A percentile compares a stretch with the other conserved stretches of the same genome.
These are phyloP conservation scores for Platycercus adscitus DNA, from an alignment of 2,113 vertebrate species.

Conservation along the genomic window DNA sequence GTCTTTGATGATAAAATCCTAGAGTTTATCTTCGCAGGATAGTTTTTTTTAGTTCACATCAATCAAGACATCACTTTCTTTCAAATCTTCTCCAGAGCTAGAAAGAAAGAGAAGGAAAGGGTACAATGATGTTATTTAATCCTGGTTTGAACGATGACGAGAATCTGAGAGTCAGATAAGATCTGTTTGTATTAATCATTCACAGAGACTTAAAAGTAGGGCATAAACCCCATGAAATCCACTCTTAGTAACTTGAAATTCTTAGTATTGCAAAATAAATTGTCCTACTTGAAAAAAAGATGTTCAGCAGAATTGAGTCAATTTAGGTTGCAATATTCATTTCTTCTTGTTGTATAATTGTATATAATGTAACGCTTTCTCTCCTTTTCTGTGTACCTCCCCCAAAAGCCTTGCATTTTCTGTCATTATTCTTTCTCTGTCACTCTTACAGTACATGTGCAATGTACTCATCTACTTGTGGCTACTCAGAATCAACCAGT, in stretches of 20 bases:
- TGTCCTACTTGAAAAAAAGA: not conserved
- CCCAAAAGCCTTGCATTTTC: not conserved
- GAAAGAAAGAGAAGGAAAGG: not conserved
- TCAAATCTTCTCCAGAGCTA: not conserved
- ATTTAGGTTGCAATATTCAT: not conserved
- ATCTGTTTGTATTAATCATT: constrained; percentile 20
- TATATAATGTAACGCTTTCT: not conserved
- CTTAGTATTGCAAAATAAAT: not conserved
- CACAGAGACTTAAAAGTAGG: not conserved
- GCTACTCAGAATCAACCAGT: not conserved
- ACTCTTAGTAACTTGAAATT: not conserved
- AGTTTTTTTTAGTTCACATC: constrained; percentile 29
- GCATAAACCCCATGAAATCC: not conserved
- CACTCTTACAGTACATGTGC: not conserved
- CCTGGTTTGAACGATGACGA: not conserved
- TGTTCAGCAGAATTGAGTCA: not conserved
- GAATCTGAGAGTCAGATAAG: not conserved
- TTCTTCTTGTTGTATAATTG: not conserved
- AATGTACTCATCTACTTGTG: no score
- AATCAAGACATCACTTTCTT: constrained; percentile 9
- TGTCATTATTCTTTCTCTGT: not conserved
- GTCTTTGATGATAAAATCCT: constrained; percentile 5
- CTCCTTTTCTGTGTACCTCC: not conserved
- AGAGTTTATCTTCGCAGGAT: not conserved
- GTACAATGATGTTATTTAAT: not conserved